Evolutionary conservation across 2,888 invertebrate species (phyloP), one percentile per base, ranked within the genome.

Genomic region (Pilophorus perplexus): DNA sequence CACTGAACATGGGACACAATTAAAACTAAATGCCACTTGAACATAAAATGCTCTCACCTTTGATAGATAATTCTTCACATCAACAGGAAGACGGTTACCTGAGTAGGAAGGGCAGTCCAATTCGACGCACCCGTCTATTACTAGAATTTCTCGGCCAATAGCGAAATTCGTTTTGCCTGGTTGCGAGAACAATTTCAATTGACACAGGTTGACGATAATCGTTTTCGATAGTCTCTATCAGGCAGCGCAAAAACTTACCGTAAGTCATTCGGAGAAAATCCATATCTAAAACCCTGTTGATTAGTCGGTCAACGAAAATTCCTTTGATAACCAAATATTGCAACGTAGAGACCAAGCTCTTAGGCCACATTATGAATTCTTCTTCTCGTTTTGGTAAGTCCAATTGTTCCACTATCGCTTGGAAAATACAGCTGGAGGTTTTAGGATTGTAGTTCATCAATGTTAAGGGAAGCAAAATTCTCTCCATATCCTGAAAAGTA

Each of bases 111-210:
- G 80, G 72, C 80, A 79, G 74, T 86, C 85, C 71, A 87, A 79
- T 73, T 83, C 81, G 18, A 84, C 79, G 68, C 80, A 79, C 52
- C 81, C 80, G 73, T 90, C 84, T 65, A 91, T 74, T 48, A 80
- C 78, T 55, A 87, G 80, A 64, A 87, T 76, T 76, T 88, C 86
- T 69, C 84, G 79, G 0, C 83, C 83, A 23, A 77, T 72, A 1
- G 71, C 69, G 25, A 71, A 70, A 28, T 68, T 70, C 2, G 16
- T 25, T 20, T 44, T 64, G 12, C 69, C 69, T 69, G 23, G 8
- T n/a, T n/a, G n/a, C n/a, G n/a, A n/a, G 5, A 55, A 28, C 23
- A 46, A 40, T 16, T 40, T 14, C 40, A n/a, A 40, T 16, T 4
- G n/a, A 40, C 12, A 40, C n/a, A n/a, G n/a, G n/a, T n/a, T n/a